Base-by-base conservation (phyloP, 2,113 vertebrate genomes). In the Cygnus atratus region DNA sequence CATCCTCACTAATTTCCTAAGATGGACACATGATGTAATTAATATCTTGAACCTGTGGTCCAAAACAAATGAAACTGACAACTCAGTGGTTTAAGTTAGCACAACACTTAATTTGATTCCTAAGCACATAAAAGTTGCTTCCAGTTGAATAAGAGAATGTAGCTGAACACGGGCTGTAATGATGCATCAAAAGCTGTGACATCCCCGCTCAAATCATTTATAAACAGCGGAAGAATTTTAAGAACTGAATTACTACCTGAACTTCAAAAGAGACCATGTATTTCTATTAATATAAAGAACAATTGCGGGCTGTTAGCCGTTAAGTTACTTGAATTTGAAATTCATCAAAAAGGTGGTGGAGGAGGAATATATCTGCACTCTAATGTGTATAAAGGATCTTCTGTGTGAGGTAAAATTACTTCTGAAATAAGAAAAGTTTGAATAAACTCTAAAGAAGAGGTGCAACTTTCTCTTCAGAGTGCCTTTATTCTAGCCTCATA, bases 341-440 rank as follows among this genome's bases (percentile, higher is more conserved):
- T 96, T 94, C 76, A 96, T 97, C 89, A 95, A 72, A 96, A 92
- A 96, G 91, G 93, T 95, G 91, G 92, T 96, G 96, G 95, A 92
- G 97, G 97, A 95, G 97, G 97, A 97, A 97, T 97, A 97, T 81
- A 97, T 97, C 96, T 95, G 93, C 96, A 97, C 93, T 96, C 87
- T 96, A 97, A 97, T 96, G 92, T 74, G 84, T 68, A 89, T 94
- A 70, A 94, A 92, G 68, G 72, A 84, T 93, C 85, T 86, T 97
- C 89, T 70, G 18, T 67, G 72, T 57, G 82, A 94, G 54, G 76
- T 86, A 86, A 95, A 93, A 73, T 89, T 94, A 95, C 57, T 95
- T 96, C 26, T 94, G 91, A 94, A 95, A 77, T 48, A 75, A 83
- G 46, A 92, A 44, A 92, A 96, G 93, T 95, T 97, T 90, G 88